These are phyloP conservation scores for Stratiolaelaps scimitus DNA, from an alignment of 1,140 invertebrate genomes.

Conservation along the genomic window DNA sequence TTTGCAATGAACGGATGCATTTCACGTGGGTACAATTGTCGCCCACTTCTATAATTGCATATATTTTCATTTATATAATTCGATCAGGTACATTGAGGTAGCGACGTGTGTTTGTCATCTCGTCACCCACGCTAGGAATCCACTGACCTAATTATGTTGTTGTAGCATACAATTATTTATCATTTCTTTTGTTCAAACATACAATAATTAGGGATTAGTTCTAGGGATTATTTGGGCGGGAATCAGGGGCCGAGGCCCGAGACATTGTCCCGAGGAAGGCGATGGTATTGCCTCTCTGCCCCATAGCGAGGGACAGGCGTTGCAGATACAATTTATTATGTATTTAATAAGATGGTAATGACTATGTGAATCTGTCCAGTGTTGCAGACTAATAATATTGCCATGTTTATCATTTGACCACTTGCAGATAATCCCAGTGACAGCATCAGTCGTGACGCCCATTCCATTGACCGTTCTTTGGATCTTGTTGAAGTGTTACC, in stretches of 20 bases:
- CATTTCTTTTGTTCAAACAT: too few relatives aligned
- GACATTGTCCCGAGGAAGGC: too few relatives aligned
- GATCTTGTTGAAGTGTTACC: constrained; percentile 28
- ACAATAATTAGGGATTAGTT: too few relatives aligned
- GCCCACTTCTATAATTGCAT: not conserved
- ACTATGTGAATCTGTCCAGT: not conserved
- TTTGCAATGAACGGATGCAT: constrained; percentile 31
- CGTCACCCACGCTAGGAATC: not conserved
- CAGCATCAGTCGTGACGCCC: constrained; percentile 83
- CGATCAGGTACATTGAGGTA: constrained; percentile 9
- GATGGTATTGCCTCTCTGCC: too few relatives aligned
- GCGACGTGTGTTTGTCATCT: not conserved
- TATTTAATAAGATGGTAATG: not conserved
- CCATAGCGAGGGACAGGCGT: too few relatives aligned
- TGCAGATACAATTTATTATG: not conserved
- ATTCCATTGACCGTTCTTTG: constrained; percentile 51
- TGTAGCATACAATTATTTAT: too few relatives aligned
- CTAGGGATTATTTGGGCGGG: too few relatives aligned
- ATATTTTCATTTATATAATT: constrained; percentile 1
- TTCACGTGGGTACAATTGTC: not conserved
- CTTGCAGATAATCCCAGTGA: constrained; percentile 61
- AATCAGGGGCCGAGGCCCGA: too few relatives aligned
- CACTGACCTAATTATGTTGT: too few relatives aligned
- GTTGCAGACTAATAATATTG: constrained; percentile 29
- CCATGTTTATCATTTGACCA: constrained; percentile 35